These are phyloP conservation scores for Cistogaster globosa DNA, from an alignment of 2,888 invertebrate species.

Conservation along the genomic window DNA sequence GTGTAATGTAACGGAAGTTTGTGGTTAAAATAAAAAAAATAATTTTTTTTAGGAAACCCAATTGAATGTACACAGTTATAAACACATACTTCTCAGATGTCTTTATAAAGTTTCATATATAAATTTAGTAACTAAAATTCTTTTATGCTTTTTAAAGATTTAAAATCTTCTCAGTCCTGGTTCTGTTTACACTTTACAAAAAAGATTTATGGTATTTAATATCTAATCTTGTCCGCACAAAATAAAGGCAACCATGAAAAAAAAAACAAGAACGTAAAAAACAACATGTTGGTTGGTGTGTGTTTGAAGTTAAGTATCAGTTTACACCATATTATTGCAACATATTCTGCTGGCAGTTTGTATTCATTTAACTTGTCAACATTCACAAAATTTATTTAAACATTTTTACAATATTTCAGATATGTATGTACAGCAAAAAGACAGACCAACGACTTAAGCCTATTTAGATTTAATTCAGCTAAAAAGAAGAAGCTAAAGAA, in stretches of 20 bases:
- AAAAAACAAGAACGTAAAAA: neutral
- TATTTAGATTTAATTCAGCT: conserved; percentile 36
- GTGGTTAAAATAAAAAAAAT: conserved; percentile 31
- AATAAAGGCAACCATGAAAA: conserved; percentile 14
- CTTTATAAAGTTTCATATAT: neutral
- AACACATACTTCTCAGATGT: neutral
- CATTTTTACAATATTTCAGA: conserved; percentile 42
- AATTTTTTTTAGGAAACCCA: too few species aligned
- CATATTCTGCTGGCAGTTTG: conserved; percentile 35
- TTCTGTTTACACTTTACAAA: conserved; percentile 25
- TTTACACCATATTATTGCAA: conserved; percentile 55
- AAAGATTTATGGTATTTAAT: conserved; percentile 45
- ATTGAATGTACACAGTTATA: conserved; percentile 1
- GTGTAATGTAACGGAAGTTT: conserved; percentile 69
- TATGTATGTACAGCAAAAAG: neutral
- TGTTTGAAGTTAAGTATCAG: conserved; percentile 26
- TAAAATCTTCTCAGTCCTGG: conserved; percentile 22
- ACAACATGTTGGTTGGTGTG: conserved; percentile 16
- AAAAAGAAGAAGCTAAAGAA: conserved; percentile 1
- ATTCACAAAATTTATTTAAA: conserved; percentile 40
- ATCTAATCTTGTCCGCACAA: conserved; percentile 29
- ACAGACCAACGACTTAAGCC: conserved; percentile 45
- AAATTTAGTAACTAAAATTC: conserved; percentile 28
- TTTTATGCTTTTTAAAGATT: conserved; percentile 15
- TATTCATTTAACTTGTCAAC: conserved; percentile 54